Base-by-base conservation (phyloP, 1,140 invertebrate species). In the Euwallacea fornicatus region DNA sequence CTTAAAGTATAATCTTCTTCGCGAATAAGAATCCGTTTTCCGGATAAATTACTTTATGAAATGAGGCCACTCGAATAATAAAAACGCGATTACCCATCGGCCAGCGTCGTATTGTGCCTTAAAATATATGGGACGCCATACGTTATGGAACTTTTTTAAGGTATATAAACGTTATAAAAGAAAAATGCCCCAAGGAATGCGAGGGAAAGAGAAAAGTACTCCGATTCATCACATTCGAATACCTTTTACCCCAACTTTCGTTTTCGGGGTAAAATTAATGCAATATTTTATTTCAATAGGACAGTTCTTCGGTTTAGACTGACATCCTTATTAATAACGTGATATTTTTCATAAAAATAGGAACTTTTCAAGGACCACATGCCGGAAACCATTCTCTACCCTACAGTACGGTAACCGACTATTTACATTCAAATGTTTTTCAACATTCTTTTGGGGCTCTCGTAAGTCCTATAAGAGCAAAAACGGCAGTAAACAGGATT, bases 151-250 rank as follows among this genome's bases (percentile, higher is more conserved):
- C 13, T 50, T 50, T 50, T 50, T 50, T 50, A 50, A 50, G 46
- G 46, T 50, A 13, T 13, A 10, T 10, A 50, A 50, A 10, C 46
- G 13, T 50, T 50, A 50, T 50, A 50, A 50, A 50, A 50, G 46
- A 50, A 50, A 50, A 50, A 50, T 50, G 46, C 46, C 46, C 46
- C 13, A 50, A 50, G 46, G 9, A 13, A 50, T 50, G 46, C 46
- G 46, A 15, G 54, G 42, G 54, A 58, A 66, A 58, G 15, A 43
- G 41, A 58, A 66, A 54, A 54, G 13, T 53, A 11, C 54, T 54
- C 54, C 54, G 7, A 66, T 66, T 66, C 16, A 58, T 66, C 64
- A 66, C 64, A 66, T 66, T 66, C 54, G 63, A 65, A 65, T 53
- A 65, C 50, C 42, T 63, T 54, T 54, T 33, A 10, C 63, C 15